Evolutionary conservation across 2,113 vertebrate species (phyloP).

Genomic region (Pungitius pungitius): DNA sequence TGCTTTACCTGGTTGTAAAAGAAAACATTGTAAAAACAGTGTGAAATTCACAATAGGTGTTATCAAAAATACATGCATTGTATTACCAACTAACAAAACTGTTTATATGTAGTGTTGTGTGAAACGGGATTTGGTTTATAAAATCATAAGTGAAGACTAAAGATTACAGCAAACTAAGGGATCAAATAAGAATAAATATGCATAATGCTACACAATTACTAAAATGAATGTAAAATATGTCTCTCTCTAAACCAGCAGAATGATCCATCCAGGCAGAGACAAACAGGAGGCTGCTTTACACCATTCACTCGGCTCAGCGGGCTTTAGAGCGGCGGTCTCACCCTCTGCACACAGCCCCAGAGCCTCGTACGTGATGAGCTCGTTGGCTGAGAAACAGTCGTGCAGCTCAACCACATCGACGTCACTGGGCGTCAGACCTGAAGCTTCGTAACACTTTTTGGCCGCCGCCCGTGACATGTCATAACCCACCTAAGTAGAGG

Average conservation of each 20-base stretch:
- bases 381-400: constrained; percentile 95
- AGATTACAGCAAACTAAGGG: background rate
- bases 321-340: constrained; percentile 57
- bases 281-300: no score
- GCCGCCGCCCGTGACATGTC: constrained; percentile 91
- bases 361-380: constrained; percentile 95
- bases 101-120: background rate
- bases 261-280: no score
- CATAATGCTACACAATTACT: no score
- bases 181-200: no score
- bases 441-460: constrained; percentile 82
- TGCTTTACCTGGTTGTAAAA: constrained; percentile 82
- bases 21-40: background rate
- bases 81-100: background rate
- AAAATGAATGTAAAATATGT: no score
- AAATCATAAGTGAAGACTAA: background rate
- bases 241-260: no score
- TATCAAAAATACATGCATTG: background rate
- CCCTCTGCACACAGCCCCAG: constrained; percentile 93
- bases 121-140: background rate
- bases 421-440: constrained; percentile 85
- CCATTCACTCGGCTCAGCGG: no score
- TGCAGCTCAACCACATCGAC: constrained; percentile 95
- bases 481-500: constrained; percentile 86
- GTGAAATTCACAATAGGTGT: background rate